Conservation (phyloP, 2,888 invertebrate species). For the Mimumesa dahlbomi region DNA sequence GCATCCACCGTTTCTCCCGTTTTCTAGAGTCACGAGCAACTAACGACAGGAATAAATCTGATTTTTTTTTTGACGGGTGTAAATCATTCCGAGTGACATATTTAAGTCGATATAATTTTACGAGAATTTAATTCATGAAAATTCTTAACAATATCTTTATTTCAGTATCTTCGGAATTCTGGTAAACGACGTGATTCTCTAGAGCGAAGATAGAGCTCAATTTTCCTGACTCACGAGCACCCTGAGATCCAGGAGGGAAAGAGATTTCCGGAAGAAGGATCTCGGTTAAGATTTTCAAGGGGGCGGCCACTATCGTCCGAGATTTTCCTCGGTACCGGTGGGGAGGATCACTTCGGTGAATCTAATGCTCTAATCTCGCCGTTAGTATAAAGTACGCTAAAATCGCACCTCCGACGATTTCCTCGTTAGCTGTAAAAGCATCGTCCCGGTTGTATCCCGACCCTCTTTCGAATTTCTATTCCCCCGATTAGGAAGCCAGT, state of each 20-base stretch:
- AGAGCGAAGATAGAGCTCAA: constrained; percentile 25
- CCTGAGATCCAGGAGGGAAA: background rate
- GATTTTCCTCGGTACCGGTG: constrained; percentile 34
- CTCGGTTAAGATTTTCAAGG: constrained; percentile 16
- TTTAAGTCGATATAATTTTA: no score
- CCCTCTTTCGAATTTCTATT: constrained; percentile 50
- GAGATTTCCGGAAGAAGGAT: constrained; percentile 28
- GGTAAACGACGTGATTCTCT: no score
- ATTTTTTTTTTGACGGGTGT: no score
- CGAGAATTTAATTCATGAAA: no score
- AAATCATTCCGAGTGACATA: no score
- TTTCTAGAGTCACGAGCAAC: no score
- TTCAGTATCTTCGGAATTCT: no score
- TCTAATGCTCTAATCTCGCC: constrained; percentile 48
- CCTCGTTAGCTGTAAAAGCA: constrained; percentile 49
- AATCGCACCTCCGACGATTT: constrained; percentile 44
- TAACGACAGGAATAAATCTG: no score
- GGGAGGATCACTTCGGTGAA: constrained; percentile 12
- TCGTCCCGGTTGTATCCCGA: constrained; percentile 19
- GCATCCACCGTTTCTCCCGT: no score
- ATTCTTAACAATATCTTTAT: no score
- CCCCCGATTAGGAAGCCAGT: constrained; percentile 41
- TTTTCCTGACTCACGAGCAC: constrained; percentile 18
- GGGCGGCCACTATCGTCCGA: constrained; percentile 28
- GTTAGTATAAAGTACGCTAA: constrained; percentile 48